Evolutionary conservation across 64 coral and sea anemone species (phyloP).

Genomic region (Hydrozoanthus tunicans): DNA sequence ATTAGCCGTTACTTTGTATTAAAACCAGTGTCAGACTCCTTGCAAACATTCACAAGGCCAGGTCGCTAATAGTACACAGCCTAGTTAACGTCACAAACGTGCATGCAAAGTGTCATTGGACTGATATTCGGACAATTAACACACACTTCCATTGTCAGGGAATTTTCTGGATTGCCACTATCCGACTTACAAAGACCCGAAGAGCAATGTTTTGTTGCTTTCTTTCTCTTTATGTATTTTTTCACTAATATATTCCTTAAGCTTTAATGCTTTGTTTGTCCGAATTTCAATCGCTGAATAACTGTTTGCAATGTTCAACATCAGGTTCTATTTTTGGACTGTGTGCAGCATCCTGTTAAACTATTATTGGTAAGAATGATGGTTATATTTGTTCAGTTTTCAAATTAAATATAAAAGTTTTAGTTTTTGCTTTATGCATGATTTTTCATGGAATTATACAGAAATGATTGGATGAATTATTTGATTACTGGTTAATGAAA

Average conservation of each 20-base stretch:
- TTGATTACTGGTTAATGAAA: neutral
- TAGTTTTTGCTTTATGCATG: neutral
- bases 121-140: neutral
- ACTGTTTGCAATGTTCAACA: neutral
- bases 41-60: neutral
- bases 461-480: slow-evolving; percentile 11
- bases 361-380: neutral
- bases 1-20: neutral
- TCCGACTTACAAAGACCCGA: too few relatives aligned
- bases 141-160: too few relatives aligned
- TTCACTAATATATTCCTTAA: too few relatives aligned
- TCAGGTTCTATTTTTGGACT: neutral
- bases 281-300: neutral
- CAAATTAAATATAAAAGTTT: slow-evolving; percentile 4
- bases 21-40: neutral
- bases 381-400: slow-evolving; percentile 10
- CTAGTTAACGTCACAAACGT: neutral
- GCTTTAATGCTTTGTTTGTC: too few relatives aligned
- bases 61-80: neutral
- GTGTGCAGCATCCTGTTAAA: neutral
- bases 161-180: too few relatives aligned
- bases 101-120: neutral
- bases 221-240: too few relatives aligned
- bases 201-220: too few relatives aligned
- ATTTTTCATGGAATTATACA: slow-evolving; percentile 8